Evolutionary conservation across 53 echinoderm and acorn worm genomes (phyloP).

Genomic region (Holothuria leucospilota): DNA sequence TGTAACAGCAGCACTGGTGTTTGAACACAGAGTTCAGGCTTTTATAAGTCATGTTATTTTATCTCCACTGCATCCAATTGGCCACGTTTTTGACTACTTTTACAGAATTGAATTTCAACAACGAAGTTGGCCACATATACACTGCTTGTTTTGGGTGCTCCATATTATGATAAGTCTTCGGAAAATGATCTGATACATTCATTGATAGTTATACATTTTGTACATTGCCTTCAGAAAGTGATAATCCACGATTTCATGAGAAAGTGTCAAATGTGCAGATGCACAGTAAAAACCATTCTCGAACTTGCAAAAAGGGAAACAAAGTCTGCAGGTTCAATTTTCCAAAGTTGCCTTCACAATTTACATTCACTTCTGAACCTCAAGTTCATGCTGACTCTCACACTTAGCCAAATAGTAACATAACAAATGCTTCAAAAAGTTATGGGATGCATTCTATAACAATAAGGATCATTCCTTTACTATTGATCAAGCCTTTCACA

Average conservation of each 20-base stretch:
- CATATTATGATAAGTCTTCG: not conserved
- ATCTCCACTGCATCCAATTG: constrained; percentile 18
- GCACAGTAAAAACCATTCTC: no score
- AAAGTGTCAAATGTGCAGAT: constrained; percentile 5
- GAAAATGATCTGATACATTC: not conserved
- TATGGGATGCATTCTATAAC: constrained; percentile 14
- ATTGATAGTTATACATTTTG: not conserved
- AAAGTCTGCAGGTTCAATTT: constrained; percentile 74
- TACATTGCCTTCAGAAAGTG: not conserved
- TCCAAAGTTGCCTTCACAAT: constrained; percentile 69
- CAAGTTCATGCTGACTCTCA: not conserved
- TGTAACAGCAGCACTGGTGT: constrained; percentile 69
- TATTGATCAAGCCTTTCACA: constrained; percentile 43
- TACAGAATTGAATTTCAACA: constrained; percentile 75
- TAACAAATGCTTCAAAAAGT: not conserved
- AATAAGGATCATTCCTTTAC: constrained; percentile 8
- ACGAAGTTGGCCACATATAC: constrained; percentile 60
- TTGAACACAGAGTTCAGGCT: constrained; percentile 30
- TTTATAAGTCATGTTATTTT: constrained; percentile 18
- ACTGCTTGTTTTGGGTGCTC: constrained; percentile 71
- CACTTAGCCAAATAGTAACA: not conserved
- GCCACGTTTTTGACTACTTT: constrained; percentile 35
- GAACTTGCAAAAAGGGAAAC: constrained; percentile 62
- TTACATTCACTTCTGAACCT: constrained; percentile 54
- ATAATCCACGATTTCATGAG: not conserved